These are phyloP conservation scores for Bathynomus jamesi DNA, from an alignment of 1,140 invertebrate genomes.

Conservation along the genomic window DNA sequence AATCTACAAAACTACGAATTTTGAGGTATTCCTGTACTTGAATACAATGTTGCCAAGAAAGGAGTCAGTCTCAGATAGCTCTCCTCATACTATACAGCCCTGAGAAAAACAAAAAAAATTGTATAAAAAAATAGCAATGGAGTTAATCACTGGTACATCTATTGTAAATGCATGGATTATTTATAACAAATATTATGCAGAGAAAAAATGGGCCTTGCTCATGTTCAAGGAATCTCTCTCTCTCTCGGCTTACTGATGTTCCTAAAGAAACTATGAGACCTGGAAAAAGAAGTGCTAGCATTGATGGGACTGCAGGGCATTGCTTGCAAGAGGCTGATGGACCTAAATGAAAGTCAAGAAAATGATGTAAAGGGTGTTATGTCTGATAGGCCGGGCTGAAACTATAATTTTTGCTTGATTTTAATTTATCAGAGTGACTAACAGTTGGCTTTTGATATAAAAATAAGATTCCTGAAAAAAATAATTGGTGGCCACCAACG, in stretches of 20 bases:
- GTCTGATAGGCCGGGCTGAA: too few species aligned
- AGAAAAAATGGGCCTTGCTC: constrained; percentile 7
- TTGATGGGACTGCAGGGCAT: constrained; percentile 2
- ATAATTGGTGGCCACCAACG: too few species aligned
- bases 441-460: too few species aligned
- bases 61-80: constrained; percentile 10
- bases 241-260: constrained; percentile 3
- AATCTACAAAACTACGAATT: too few species aligned
- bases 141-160: background rate
- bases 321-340: constrained; percentile 6
- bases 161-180: constrained; percentile 6
- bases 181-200: constrained; percentile 9
- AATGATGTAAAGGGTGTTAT: background rate
- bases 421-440: too few species aligned
- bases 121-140: too few species aligned
- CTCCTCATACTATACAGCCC: constrained; percentile 10
- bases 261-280: constrained; percentile 9
- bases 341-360: constrained; percentile 9
- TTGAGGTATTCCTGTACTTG: too few species aligned
- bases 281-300: background rate
- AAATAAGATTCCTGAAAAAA: too few species aligned
- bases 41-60: constrained; percentile 6
- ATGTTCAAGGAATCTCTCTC: constrained; percentile 4
- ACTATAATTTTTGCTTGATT: too few species aligned
- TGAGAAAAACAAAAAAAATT: constrained; percentile 8